Evolutionary conservation across 2,113 vertebrate species (phyloP).

Genomic region (Columba livia): DNA sequence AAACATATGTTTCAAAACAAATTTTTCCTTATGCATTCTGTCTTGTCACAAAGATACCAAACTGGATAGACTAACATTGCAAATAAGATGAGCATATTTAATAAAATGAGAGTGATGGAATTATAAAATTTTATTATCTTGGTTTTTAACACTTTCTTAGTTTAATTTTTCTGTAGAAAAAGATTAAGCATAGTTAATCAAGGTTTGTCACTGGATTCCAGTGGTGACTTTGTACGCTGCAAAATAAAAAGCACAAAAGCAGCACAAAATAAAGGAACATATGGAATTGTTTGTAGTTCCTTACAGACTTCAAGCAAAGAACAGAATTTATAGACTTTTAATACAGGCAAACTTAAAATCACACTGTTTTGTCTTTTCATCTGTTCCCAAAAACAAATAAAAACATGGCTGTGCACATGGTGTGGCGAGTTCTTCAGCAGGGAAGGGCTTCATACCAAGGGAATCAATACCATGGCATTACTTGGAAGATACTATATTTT

Average conservation of each 20-base stretch:
- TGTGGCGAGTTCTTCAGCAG: neutral
- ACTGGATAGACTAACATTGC: neutral
- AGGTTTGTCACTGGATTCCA: neutral
- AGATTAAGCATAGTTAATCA: neutral
- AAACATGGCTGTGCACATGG: neutral
- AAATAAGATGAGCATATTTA: slow-evolving; percentile 1
- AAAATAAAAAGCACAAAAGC: neutral
- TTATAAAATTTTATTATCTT: neutral
- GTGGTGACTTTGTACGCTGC: neutral
- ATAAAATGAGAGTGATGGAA: slow-evolving; percentile 6
- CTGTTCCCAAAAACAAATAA: neutral
- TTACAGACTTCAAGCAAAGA: neutral
- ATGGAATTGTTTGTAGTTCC: neutral
- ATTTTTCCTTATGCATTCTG: slow-evolving; percentile 22
- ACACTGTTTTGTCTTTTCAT: neutral
- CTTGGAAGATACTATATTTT: neutral
- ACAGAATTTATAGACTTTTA: slow-evolving; percentile 1
- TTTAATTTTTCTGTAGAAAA: neutral
- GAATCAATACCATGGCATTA: neutral
- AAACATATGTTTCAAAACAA: neutral
- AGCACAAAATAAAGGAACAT: neutral
- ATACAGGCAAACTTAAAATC: neutral
- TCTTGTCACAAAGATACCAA: neutral
- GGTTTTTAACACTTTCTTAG: neutral
- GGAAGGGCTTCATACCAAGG: neutral